Evolutionary conservation across 2,113 vertebrate species (phyloP).

Genomic region (Charadrius vociferus): DNA sequence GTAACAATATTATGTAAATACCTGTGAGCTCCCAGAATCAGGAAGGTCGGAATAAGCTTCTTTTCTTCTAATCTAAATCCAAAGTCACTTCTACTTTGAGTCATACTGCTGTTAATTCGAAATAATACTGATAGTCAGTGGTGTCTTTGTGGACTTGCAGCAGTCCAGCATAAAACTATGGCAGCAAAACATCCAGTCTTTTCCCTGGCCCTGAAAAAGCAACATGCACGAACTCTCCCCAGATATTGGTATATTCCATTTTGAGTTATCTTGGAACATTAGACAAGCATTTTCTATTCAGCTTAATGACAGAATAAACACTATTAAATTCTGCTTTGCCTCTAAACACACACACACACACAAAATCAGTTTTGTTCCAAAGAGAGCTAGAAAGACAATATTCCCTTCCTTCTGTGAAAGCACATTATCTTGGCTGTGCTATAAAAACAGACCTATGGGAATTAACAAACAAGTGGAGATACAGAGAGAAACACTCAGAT

Average conservation of each 20-base stretch:
- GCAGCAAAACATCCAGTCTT: neutral
- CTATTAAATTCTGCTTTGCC: neutral
- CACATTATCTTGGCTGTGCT: neutral
- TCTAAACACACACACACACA: neutral
- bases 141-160: neutral
- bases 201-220: neutral
- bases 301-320: neutral
- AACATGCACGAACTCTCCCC: neutral
- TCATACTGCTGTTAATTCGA: neutral
- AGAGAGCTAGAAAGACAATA: neutral
- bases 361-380: neutral
- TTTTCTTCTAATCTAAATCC: neutral
- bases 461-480: neutral
- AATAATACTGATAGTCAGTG: neutral
- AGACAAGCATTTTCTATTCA: neutral
- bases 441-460: neutral
- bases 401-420: neutral
- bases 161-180: neutral
- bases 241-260: neutral
- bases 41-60: neutral
- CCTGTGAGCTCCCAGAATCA: neutral
- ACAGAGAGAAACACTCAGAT: neutral
- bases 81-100: neutral
- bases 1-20: neutral
- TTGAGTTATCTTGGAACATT: neutral